A percentile compares a stretch with the other conserved stretches of the same genome.
phyloP scores from a whole-genome alignment of 2,888 invertebrate genomes.

The Rhodophaea formosa region DNA sequence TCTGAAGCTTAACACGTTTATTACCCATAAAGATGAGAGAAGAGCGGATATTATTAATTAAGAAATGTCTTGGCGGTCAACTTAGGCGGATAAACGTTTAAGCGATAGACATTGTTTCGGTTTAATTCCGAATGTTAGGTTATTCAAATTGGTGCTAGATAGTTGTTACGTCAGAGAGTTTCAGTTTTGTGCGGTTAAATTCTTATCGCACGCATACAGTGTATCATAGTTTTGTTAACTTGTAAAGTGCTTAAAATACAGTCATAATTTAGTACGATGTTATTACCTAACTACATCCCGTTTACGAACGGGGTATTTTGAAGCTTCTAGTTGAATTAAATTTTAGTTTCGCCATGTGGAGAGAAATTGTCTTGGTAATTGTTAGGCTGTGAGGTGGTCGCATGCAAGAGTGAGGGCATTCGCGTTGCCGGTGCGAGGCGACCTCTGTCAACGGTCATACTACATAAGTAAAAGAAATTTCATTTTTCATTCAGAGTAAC shows the following conservation, averaged over 20 bases:
- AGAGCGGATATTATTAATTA: no score
- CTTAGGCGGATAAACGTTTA: no score
- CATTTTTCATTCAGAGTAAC: no score
- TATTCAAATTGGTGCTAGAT: slow-evolving; percentile 65
- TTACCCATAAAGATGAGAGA: no score
- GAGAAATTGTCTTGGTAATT: slow-evolving; percentile 28
- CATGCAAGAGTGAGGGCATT: slow-evolving; percentile 28
- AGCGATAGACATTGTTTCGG: neutral
- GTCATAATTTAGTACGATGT: slow-evolving; percentile 4
- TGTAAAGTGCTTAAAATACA: slow-evolving; percentile 12
- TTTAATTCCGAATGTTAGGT: slow-evolving; percentile 43
- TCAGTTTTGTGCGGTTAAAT: slow-evolving; percentile 22
- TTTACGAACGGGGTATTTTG: neutral
- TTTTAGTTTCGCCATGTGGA: slow-evolving; percentile 13
- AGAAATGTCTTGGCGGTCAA: no score
- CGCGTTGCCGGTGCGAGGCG: no score
- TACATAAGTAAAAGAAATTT: no score
- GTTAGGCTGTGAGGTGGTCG: slow-evolving; percentile 49
- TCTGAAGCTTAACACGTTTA: neutral
- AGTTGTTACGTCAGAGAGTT: slow-evolving; percentile 51
- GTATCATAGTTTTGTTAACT: neutral
- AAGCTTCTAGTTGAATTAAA: slow-evolving; percentile 8
- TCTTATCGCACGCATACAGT: neutral
- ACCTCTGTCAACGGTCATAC: no score
- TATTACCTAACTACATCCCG: neutral